Evolutionary conservation across 1,140 invertebrate species (phyloP).

Genomic region (Trichonephila inaurata): DNA sequence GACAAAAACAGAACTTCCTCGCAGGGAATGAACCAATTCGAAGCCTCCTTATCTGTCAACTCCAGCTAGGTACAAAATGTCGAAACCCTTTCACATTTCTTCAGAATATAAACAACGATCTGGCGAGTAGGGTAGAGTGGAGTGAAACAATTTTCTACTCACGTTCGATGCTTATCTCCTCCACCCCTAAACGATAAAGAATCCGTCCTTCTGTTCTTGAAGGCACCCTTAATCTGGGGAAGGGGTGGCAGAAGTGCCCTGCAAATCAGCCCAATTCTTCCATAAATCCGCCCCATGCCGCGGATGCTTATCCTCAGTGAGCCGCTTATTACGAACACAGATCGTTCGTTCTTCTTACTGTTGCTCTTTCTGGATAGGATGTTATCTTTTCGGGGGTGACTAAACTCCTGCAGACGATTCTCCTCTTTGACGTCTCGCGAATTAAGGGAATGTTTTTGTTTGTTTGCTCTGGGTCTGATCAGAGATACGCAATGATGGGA

Average conservation of each 20-base stretch:
- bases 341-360: not conserved
- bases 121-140: not conserved
- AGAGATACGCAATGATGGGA: not conserved
- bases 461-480: not conserved
- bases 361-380: not conserved
- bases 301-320: not conserved
- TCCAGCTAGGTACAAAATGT: no score
- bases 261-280: conserved; percentile 29
- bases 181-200: not conserved
- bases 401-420: not conserved
- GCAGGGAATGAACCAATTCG: no score
- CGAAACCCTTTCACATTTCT: not conserved
- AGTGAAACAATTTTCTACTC: conserved; percentile 14
- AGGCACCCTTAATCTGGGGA: not conserved
- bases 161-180: not conserved
- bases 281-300: conserved; percentile 8
- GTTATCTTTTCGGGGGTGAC: no score
- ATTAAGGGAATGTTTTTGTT: not conserved
- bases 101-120: not conserved
- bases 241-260: not conserved
- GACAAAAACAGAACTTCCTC: no score
- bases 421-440: not conserved
- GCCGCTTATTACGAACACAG: not conserved
- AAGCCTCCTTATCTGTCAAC: no score
- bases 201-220: not conserved